These are phyloP conservation scores for Passer montanus DNA, from an alignment of 2,113 vertebrate species.

Conservation along the genomic window DNA sequence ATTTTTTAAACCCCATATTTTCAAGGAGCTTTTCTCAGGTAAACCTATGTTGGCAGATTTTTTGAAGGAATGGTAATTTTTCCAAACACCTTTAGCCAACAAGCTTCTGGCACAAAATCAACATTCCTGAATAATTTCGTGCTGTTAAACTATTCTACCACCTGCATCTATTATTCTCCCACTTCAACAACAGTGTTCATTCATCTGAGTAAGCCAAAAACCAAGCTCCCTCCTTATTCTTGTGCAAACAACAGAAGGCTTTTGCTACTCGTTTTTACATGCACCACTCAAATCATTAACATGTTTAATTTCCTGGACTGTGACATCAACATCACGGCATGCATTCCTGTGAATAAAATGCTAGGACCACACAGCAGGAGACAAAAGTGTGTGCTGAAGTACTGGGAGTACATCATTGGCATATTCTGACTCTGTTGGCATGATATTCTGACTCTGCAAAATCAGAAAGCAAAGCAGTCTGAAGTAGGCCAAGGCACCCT, in stretches of 20 bases:
- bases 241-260: not conserved
- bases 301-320: not conserved
- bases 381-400: not conserved
- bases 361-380: not conserved
- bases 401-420: not conserved
- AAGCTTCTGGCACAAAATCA: not conserved
- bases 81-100: not conserved
- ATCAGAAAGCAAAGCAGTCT: not conserved
- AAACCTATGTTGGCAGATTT: not conserved
- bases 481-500: not conserved
- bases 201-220: not conserved
- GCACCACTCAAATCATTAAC: not conserved
- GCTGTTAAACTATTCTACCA: not conserved
- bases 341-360: not conserved
- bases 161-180: not conserved
- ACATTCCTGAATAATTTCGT: not conserved
- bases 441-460: not conserved
- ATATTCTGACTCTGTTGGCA: not conserved
- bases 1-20: fast-evolving
- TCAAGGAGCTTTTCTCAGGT: not conserved
- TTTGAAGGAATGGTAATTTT: not conserved
- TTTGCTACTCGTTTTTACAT: not conserved
- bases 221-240: not conserved
- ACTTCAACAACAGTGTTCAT: not conserved
- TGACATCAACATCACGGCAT: not conserved